A percentile compares a stretch with the other conserved stretches of the same genome.
Conservation (phyloP, 1,140 invertebrate genomes). For the Drosophila chauvacae region DNA sequence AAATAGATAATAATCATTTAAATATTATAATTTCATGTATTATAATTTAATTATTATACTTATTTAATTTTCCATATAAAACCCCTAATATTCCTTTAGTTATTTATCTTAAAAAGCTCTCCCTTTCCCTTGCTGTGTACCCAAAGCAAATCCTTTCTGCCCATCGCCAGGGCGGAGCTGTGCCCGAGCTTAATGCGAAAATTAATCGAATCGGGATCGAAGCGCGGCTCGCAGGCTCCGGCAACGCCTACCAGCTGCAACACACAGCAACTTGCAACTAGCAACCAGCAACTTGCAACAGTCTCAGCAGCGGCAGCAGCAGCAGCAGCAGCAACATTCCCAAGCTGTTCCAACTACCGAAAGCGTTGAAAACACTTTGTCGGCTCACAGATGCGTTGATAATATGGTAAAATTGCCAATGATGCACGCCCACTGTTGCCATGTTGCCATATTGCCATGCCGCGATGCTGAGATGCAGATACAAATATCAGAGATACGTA, state of each 20-base stretch:
- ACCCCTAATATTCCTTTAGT: background rate
- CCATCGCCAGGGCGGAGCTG: slow-evolving; percentile 65
- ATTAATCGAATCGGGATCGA: slow-evolving; percentile 84
- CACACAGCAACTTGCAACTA: slow-evolving; percentile 10
- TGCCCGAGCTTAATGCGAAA: slow-evolving; percentile 80
- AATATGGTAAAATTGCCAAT: slow-evolving; percentile 82
- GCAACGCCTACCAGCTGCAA: slow-evolving; percentile 54
- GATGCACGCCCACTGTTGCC: slow-evolving; percentile 80
- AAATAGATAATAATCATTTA: background rate
- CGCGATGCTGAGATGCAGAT: slow-evolving; percentile 39
- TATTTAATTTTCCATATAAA: background rate
- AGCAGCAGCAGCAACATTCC: slow-evolving; percentile 47
- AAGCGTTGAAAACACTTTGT: slow-evolving; percentile 83
- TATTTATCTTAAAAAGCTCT: background rate
- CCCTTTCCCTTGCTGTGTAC: background rate
- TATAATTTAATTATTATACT: background rate
- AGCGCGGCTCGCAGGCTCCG: slow-evolving; percentile 32
- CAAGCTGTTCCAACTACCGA: slow-evolving; percentile 59
- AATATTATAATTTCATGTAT: too few relatives aligned
- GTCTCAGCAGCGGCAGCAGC: background rate
- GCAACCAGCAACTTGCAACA: slow-evolving; percentile 37
- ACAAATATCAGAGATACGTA: slow-evolving; percentile 40
- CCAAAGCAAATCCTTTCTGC: slow-evolving; percentile 31
- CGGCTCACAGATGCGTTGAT: slow-evolving; percentile 82
- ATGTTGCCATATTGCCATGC: slow-evolving; percentile 8